Evolutionary conservation across 2,888 invertebrate species (phyloP).

Genomic region (Phaonia tiefii): DNA sequence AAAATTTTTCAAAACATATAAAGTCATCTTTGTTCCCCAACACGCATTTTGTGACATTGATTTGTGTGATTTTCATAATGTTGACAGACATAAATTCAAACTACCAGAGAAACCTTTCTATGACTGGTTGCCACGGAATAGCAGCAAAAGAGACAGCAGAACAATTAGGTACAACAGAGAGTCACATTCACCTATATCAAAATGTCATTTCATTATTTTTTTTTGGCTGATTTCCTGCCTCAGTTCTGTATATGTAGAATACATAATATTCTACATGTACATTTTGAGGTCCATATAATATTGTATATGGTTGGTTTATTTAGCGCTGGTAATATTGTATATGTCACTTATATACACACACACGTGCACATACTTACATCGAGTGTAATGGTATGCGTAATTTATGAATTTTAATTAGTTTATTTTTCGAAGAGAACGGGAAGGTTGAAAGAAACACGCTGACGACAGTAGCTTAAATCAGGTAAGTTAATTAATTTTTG

Average conservation of each 20-base stretch:
- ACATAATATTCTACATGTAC: neutral
- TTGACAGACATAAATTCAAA: constrained; percentile 5
- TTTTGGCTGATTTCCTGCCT: neutral
- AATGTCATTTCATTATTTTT: constrained; percentile 2
- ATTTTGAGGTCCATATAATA: neutral
- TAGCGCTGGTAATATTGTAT: neutral
- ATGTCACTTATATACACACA: neutral
- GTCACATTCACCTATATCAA: constrained; percentile 11
- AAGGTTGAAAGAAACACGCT: neutral
- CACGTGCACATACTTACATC: neutral
- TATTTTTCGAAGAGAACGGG: neutral
- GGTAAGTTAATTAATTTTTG: constrained; percentile 31
- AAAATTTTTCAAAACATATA: no score
- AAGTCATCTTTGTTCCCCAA: no score
- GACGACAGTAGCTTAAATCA: constrained; percentile 22
- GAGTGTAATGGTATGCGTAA: constrained; percentile 13
- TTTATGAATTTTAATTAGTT: constrained; percentile 26
- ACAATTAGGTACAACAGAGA: neutral
- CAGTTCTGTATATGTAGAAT: neutral
- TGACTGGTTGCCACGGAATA: neutral
- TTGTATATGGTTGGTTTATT: neutral
- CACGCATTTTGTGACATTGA: neutral
- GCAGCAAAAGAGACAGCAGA: neutral
- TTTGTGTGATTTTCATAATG: constrained; percentile 5
- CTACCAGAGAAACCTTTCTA: constrained; percentile 4